These are phyloP conservation scores for Brachionichthys hirsutus DNA, from an alignment of 2,113 vertebrate genomes.

Conservation along the genomic window DNA sequence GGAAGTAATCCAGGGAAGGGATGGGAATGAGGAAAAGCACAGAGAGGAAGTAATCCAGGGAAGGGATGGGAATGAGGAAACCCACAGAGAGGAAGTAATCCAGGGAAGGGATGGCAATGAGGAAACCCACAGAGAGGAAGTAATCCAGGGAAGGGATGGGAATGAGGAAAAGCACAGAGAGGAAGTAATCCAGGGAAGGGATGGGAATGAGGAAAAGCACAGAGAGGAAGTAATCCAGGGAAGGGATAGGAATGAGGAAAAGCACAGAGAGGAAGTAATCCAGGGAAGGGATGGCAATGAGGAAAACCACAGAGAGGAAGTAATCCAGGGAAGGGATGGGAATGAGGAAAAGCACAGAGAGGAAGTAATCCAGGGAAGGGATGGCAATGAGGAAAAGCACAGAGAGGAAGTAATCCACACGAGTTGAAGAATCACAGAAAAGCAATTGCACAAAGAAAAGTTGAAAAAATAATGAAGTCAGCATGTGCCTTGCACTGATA, in stretches of 20 bases:
- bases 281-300: neutral
- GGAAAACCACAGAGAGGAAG: slow-evolving; percentile 43
- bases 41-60: slow-evolving; percentile 1
- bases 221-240: slow-evolving; percentile 27
- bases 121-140: slow-evolving; percentile 12
- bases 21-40: slow-evolving; percentile 1
- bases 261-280: slow-evolving; percentile 39
- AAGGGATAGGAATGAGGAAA: neutral
- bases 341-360: too few relatives aligned
- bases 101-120: neutral
- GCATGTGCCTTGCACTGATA: too few relatives aligned
- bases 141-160: neutral
- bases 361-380: too few relatives aligned
- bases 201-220: too few relatives aligned
- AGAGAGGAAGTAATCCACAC: slow-evolving; percentile 10
- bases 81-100: slow-evolving; percentile 8
- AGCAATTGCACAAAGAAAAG: neutral
- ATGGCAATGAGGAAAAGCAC: neutral
- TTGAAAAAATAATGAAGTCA: slow-evolving; percentile 15
- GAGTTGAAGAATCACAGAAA: slow-evolving; percentile 20
- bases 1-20: slow-evolving; percentile 3
- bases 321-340: neutral
- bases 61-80: too few relatives aligned
- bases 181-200: slow-evolving; percentile 1
- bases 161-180: too few relatives aligned